Evolutionary conservation across 2,113 vertebrate species (phyloP), one percentile per base, ranked within the genome.

Genomic region (Psophia crepitans): DNA sequence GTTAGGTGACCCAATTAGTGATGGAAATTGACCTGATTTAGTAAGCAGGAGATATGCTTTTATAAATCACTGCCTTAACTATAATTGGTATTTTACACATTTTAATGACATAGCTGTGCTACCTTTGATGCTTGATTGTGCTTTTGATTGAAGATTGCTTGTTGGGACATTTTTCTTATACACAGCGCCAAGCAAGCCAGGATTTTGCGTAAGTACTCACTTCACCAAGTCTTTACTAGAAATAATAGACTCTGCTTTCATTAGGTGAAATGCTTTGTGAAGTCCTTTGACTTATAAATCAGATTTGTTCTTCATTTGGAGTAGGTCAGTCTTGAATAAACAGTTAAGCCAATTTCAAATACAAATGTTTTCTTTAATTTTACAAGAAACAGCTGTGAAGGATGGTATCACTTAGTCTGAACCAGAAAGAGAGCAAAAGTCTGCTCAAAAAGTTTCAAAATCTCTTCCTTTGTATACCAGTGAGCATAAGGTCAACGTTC

Each of bases 1-100:
- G 95, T 88, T 94, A 78, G 46, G 39, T 71, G 90, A 94, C 97
- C 94, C 81, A 89, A 76, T 94, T 97, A 65, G 69, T 76, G 76
- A 61, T 91, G 56, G 57, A 94, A 93, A 75, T 63, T 68, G 15
- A 51, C 80, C 65, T 71, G 48, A 75, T 75, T 95, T 84, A 78
- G 89, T 65, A 76, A 66, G 22, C 13, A 84, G 51, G 17, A 46
- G 32, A 60, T 26, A 27, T 4, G 8, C 8, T 84, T 94, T 90
- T 81, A 54, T 74, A 77, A 70, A 88, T 90, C 56, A 48, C 19
- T 43, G 16, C 46, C 75, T 71, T 56, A 89, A 69, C 65, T 61
- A 68, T 32, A 60, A 53, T 33, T 3, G 4, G 13, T n/a, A n/a
- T 33, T 71, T 70, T 51, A 68, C 8, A 7, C 12, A 23, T 56